Base-by-base conservation (phyloP, 2,797 vertebrate genomes). In the Huso huso region DNA sequence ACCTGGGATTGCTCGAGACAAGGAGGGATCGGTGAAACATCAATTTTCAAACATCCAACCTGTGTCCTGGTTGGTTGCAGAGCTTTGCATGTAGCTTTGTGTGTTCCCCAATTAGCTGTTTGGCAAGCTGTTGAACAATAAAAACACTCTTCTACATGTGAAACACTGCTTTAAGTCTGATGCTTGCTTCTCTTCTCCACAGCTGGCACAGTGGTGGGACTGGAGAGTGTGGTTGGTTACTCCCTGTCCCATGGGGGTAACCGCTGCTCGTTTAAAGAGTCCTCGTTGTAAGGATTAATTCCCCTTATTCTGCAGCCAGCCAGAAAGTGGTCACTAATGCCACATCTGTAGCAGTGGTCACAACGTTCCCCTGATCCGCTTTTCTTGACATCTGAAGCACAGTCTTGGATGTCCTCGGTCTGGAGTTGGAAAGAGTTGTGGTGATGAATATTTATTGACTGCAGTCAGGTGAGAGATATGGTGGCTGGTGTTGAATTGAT, bases 241-340 rank as follows among this genome's bases (percentile, higher is more conserved):
- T 62, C 67, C 65, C 6, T 1, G 60, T 64, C 71, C 65, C 12
- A 0, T 1, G 7, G 66, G 0, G 62, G 13, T 61, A 69, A 73
- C 71, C 68, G 0, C 0, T 6, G 2, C 3, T 18, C 1, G 9
- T 74, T 71, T 66, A 70, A 71, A 68, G 15, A 37, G 0, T 1
- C 48, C 10, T 51, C 23, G 11, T 50, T 64, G 0, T n/a, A 9
- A 1, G 4, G 12, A 9, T 60, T 67, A 1, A 57, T 2, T 12
- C 37, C 57, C 65, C 50, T 66, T 18, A 8, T 51, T 49, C 48
- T 70, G 8, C 66, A 75, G 0, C 69, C 68, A 0, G 62, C 68
- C 12, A 61, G 55, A 4, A 74, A 76, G n/a, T 74, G 65, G 48
- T 72, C 63, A n/a, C 57, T 61, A 57, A 61, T 71, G 0, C 67